Conservation (phyloP, 2,888 invertebrate species). For the Campoplex capitator region DNA sequence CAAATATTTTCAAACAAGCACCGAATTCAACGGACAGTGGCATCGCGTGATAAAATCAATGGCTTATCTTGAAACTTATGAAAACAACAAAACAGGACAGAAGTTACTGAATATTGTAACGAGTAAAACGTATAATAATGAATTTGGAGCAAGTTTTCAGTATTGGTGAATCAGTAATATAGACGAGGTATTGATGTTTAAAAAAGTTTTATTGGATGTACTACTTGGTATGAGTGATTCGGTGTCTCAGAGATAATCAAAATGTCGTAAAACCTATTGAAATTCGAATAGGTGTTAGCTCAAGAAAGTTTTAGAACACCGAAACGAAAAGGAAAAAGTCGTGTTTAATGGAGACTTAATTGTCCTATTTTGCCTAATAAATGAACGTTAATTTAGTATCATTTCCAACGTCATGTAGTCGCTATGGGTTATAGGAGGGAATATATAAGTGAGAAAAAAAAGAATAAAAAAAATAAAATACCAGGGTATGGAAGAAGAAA, state of each 20-base stretch:
- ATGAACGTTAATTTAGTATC: slow-evolving; percentile 24
- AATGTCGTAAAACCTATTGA: neutral
- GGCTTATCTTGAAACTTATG: neutral
- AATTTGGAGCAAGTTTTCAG: neutral
- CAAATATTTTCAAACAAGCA: neutral
- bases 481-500: slow-evolving; percentile 1
- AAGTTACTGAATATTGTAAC: neutral
- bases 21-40: neutral
- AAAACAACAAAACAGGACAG: neutral
- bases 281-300: neutral
- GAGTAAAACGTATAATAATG: neutral
- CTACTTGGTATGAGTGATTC: neutral
- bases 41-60: neutral
- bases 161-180: neutral
- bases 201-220: neutral
- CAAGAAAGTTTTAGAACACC: neutral
- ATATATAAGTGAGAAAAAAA: slow-evolving; percentile 24
- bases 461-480: neutral
- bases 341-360: neutral
- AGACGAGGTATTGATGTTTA: neutral
- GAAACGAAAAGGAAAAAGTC: neutral
- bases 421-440: slow-evolving; percentile 12
- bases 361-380: slow-evolving; percentile 32
- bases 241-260: neutral
- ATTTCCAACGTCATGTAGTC: slow-evolving; percentile 23